Conservation (phyloP, 2,797 vertebrate genomes). For the Pseudochromis fuscus region DNA sequence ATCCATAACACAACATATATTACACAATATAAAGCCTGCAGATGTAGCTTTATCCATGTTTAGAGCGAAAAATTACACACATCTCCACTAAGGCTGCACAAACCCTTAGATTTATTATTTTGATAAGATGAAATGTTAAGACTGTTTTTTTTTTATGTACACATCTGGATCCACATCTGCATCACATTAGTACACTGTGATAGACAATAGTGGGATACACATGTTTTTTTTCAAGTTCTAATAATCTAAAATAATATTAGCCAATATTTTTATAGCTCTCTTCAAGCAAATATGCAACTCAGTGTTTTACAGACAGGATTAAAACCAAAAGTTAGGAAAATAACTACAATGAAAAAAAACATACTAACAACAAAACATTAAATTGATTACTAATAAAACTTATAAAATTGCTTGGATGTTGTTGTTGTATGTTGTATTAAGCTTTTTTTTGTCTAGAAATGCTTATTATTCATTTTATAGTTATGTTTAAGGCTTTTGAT, state of each 20-base stretch:
- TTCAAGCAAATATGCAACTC: neutral
- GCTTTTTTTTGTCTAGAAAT: neutral
- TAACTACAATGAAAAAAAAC: neutral
- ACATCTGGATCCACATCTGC: constrained; percentile 17
- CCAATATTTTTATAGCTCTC: neutral
- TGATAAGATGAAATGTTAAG: neutral
- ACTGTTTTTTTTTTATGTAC: neutral
- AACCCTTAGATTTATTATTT: neutral
- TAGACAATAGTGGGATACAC: constrained; percentile 8
- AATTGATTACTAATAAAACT: neutral
- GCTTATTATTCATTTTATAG: neutral
- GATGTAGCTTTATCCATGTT: constrained; percentile 1
- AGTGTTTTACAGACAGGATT: neutral
- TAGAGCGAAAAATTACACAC: constrained; percentile 8
- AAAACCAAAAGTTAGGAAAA: neutral
- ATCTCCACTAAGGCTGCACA: constrained; percentile 1
- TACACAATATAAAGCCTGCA: constrained; percentile 2
- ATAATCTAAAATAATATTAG: neutral
- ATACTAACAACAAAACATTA: neutral
- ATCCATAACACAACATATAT: constrained; percentile 2
- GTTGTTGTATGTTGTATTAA: neutral
- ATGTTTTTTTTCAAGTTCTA: neutral
- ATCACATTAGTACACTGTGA: constrained; percentile 18
- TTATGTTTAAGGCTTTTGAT: neutral
- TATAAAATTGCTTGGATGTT: neutral